Base-by-base conservation (phyloP, 2,797 vertebrate species). In the Anomalospiza imberbis region DNA sequence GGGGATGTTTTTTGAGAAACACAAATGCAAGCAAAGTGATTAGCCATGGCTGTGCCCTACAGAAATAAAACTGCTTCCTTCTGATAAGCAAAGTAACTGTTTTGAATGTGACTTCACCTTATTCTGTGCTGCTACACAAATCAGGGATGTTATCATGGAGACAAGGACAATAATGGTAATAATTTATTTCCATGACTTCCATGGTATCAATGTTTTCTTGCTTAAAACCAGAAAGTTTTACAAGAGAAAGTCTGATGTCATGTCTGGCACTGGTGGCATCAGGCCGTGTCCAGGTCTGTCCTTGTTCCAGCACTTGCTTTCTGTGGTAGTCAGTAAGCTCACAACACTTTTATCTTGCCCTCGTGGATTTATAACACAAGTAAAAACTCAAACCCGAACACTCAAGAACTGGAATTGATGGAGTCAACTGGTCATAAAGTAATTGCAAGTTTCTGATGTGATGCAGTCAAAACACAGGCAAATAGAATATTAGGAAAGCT, bases 41-140 rank as follows among this genome's bases (percentile, higher is more conserved):
- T 93, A 92, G 48, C 81, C 58, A 80, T 42, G 81, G 60, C 67
- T 85, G 25, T 91, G 81, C 85, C 83, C 81, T 91, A 91, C 76
- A 94, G 85, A 96, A 96, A 95, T 73, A 87, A 88, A 72, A 83
- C 89, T 97, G 95, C 79, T 91, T 95, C 95, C 95, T 92, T 85
- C 88, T 89, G 95, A 97, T 95, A 97, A 95, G 96, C 55, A 85
- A 94, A 93, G 61, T 85, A 73, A 92, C 45, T 93, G 85, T 91
- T 96, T 93, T 94, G 93, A 97, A 91, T 88, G 89, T 96, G 82
- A 90, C 91, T 92, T 96, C 90, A 92, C 73, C 82, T 85, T 91
- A 84, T 85, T 94, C 75, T 79, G 53, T 45, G 47, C 47, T 80
- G 57, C 48, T 62, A 34, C 51, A 63, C 34, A 75, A 91, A 93